Base-by-base conservation (phyloP, 2,888 invertebrate species). In the Ormia ochracea region DNA sequence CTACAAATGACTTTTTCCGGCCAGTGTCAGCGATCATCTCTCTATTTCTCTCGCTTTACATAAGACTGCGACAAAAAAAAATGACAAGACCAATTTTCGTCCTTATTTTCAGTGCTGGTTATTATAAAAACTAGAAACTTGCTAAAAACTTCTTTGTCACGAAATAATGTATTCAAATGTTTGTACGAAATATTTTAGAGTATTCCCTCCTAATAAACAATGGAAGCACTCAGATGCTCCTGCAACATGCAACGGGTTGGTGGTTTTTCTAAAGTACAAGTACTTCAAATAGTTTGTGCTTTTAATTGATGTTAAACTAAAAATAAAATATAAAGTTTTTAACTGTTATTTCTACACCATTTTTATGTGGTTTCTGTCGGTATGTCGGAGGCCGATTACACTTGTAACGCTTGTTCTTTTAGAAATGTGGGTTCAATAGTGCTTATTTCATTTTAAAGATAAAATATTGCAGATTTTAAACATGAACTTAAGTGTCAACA, bases 241-340 rank as follows among this genome's bases (percentile, higher is more conserved):
- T 52, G 43, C 14, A 72, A 61, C 41, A 61, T 61, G 38, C 50
- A 50, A 31, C 12, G 50, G 48, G 59, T 61, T 59, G 59, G 52
- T 59, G 59, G 41, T 50, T 59, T 23, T 52, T 26, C 14, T 17
- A 38, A 54, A 63, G 41, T 50, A 63, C 41, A 2, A 41, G 6
- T 17, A 41, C 54, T 76, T 63, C 48, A 48, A 70, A 63, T 63
- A 70, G 69, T 76, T 76, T 76, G 56, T 76, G 56, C 63, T 76
- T 76, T 63, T 70, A 76, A 76, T 76, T 76, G 76, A 70, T 48
- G 69, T 70, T 41, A 48, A 70, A 58, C 58, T 33, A 28, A 50
- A 74, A 5, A 36, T 21, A 36, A 7, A 56, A 7, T 12, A 0
- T 5, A 63, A 74, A 63, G 43, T 73, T 73, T 63, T 54, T 36